Evolutionary conservation across 1,140 invertebrate genomes (phyloP), one percentile per base, ranked within the genome.

Genomic region (Drosophila funebris): DNA sequence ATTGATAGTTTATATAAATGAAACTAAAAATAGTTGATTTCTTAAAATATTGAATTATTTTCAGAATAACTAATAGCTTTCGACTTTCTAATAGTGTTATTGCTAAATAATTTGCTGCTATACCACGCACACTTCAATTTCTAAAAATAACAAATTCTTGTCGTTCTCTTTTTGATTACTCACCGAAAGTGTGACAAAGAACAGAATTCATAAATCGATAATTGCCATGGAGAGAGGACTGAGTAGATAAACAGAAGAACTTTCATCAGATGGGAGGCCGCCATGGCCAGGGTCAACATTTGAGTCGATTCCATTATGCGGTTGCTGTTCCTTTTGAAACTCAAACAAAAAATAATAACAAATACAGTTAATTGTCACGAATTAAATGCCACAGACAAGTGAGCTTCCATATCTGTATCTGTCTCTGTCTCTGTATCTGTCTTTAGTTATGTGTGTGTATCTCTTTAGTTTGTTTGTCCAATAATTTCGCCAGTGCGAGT

Each of bases 231-330:
- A 44, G 29, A 0, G 13, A 8, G 6, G 1, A 14, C 27, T 22
- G n/a, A 31, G 24, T 31, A 63, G 53, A 53, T 53, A 53, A 53
- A 63, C 48, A 43, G 5, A 62, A 29, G 27, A 33, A 31, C 46
- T 37, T 24, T 36, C 18, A 33, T 22, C 16, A 22, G 2, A 9
- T 13, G 11, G n/a, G n/a, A 29, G 29, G 44, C 50, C 67, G 44
- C 50, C 67, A 71, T 57, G 60, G 52, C 58, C 52, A 50, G 52
- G 33, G 61, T 57, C 52, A 64, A 71, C 18, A 57, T 37, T 71
- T 31, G 22, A 41, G 39, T 31, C 18, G 18, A 11, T 56, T 48
- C 33, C 57, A 66, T 72, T 72, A 33, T 41, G 11, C 0, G 22
- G 11, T 37, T 22, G 20, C 11, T 13, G 48, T 14, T 70, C 7